Evolutionary conservation across 23 tunicate genomes (phyloP), one percentile per base, ranked within the genome.

Genomic region (Botrylloides violaceus): DNA sequence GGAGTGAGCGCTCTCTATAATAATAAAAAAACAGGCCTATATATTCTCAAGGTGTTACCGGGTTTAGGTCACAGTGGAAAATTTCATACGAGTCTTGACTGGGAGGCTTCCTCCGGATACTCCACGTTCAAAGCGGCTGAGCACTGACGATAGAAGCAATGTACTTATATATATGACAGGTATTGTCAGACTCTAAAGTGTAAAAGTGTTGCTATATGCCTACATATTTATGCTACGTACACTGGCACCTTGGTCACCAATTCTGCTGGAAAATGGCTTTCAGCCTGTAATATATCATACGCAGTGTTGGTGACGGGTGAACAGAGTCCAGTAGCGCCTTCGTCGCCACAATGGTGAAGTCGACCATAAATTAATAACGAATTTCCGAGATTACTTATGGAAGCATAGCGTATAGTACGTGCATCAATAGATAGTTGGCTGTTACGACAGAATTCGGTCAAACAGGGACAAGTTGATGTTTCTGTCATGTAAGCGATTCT

Each of bases 221-320:
- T 7, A 43, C 53, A 15, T 15, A 15, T 43, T 43, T 7, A 43
- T 43, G 15, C 53, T 43, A 15, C 53, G 53, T 15, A 38, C 84
- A 49, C 24, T 37, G 31, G 92, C 92, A 84, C 92, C 92, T 84
- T 84, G 92, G 92, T 84, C 92, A 84, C 92, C 92, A 84, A 84
- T 84, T 49, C 76, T 73, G 73, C 64, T 72, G 34, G 64, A 1
- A 25, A 29, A 29, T n/a, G 37, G 32, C 23, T 20, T 59, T 21
- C 20, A 68, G 24, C 26, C 25, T 38, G 61, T 57, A 5, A 32
- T 9, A 26, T 32, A 0, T 39, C 9, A 39, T 36, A 32, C 58
- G 78, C 92, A 84, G 81, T 79, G 71, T 79, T 73, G 92, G 71
- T 57, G 83, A 83, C 66, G 76, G 84, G 92, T 70, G 83, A 68